Evolutionary conservation across 2,888 invertebrate genomes (phyloP).

Genomic region (Ormia ochracea): DNA sequence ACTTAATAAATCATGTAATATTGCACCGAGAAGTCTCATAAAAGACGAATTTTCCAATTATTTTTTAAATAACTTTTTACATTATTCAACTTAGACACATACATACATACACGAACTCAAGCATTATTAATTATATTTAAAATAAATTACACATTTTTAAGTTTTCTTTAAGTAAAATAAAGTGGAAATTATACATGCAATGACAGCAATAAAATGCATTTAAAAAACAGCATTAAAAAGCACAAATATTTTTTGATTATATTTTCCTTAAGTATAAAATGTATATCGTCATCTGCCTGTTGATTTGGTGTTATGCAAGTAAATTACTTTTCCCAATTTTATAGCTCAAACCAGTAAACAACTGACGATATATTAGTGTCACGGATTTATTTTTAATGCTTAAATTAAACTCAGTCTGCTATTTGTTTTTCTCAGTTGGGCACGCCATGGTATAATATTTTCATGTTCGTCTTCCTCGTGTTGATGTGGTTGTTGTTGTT

Average conservation of each 20-base stretch:
- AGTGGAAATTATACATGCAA: constrained; percentile 14
- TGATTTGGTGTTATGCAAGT: too few relatives aligned
- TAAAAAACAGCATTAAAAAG: constrained; percentile 3
- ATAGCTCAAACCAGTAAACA: neutral
- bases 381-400: constrained; percentile 65
- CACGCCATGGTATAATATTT: constrained; percentile 92
- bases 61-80: constrained; percentile 43
- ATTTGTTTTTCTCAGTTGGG: constrained; percentile 91
- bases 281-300: too few relatives aligned
- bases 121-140: constrained; percentile 24
- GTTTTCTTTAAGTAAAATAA: constrained; percentile 23
- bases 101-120: constrained; percentile 32
- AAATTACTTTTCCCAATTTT: too few relatives aligned
- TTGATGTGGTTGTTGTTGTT: constrained; percentile 62
- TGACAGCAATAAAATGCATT: constrained; percentile 43
- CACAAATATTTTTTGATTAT: neutral
- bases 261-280: constrained; percentile 18
- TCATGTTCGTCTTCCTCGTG: constrained; percentile 80
- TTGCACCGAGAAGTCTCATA: constrained; percentile 57
- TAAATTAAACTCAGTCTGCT: constrained; percentile 90
- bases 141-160: constrained; percentile 32
- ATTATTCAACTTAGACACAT: constrained; percentile 37
- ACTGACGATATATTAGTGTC: neutral
- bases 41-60: constrained; percentile 8
- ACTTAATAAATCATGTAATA: constrained; percentile 40